Evolutionary conservation across 2,797 vertebrate species (phyloP).

Genomic region (Melopsittacus undulatus): DNA sequence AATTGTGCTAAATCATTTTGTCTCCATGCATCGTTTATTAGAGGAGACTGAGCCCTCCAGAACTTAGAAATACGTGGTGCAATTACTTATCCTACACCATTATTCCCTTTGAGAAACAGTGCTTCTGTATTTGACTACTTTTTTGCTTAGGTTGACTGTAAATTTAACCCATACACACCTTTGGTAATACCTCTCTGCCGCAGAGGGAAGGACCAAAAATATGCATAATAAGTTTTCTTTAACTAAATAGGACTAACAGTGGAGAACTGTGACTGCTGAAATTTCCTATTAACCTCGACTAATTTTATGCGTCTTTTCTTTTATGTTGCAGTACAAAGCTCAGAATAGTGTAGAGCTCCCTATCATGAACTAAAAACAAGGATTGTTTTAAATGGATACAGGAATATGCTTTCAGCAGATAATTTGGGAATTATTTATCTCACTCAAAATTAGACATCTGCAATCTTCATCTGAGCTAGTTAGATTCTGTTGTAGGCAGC

Average conservation of each 20-base stretch:
- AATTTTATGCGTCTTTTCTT: neutral
- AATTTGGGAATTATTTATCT: neutral
- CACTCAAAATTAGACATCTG: neutral
- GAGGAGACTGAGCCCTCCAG: neutral
- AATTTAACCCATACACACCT: neutral
- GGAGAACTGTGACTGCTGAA: neutral
- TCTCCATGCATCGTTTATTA: neutral
- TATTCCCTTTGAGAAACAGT: neutral
- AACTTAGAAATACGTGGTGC: neutral
- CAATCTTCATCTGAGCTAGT: neutral
- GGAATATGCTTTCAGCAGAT: neutral
- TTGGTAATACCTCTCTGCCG: neutral
- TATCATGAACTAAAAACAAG: neutral
- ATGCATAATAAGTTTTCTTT: neutral
- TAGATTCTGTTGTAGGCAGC: neutral
- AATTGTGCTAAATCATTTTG: constrained; percentile 41
- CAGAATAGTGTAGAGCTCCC: neutral
- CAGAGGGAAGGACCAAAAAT: neutral
- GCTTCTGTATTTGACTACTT: neutral
- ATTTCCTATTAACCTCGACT: neutral
- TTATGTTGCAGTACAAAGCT: neutral
- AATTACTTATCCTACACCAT: constrained; percentile 1
- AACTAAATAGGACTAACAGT: neutral
- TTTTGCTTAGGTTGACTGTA: neutral
- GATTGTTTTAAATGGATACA: neutral